phyloP scores from a whole-genome alignment of 2,888 invertebrate species.

The Synanthedon tipuliformis region DNA sequence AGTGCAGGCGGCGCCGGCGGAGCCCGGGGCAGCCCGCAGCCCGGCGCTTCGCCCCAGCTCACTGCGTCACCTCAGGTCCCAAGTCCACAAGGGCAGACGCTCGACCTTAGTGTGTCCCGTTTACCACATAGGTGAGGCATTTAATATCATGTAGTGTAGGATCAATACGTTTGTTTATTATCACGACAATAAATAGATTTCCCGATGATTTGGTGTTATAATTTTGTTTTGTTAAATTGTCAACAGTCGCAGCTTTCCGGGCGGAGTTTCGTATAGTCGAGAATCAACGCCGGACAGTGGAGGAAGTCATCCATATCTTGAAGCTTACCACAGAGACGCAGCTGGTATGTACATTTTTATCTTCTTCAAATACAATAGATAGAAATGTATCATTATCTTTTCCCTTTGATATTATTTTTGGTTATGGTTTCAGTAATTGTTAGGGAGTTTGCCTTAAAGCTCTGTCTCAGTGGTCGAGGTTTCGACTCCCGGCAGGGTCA shows the following conservation, averaged over 20 bases:
- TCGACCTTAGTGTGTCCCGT: constrained; percentile 89
- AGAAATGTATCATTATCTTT: too few species aligned
- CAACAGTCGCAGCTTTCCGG: constrained; percentile 72
- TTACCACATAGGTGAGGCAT: constrained; percentile 83
- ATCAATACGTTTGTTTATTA: too few species aligned
- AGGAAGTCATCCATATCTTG: constrained; percentile 86
- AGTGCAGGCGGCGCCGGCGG: constrained; percentile 79
- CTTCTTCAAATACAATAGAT: too few species aligned
- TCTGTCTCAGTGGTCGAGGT: too few species aligned
- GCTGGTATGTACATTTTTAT: constrained; percentile 72
- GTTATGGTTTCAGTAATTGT: too few species aligned
- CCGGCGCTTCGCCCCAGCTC: constrained; percentile 83
- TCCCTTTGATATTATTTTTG: too few species aligned
- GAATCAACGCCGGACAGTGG: constrained; percentile 92
- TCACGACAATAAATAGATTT: too few species aligned
- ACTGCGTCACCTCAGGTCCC: constrained; percentile 91
- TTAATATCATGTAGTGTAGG: too few species aligned
- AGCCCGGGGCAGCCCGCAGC: constrained; percentile 84
- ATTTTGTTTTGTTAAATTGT: constrained; percentile 11
- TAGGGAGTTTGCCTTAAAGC: too few species aligned
- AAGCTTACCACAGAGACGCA: constrained; percentile 84
- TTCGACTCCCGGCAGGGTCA: too few species aligned
- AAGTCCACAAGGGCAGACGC: constrained; percentile 90
- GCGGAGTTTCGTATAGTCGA: constrained; percentile 81
- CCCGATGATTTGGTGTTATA: not conserved